Base-by-base conservation (phyloP, 1,140 invertebrate species). In the Drosophila neocordata region DNA sequence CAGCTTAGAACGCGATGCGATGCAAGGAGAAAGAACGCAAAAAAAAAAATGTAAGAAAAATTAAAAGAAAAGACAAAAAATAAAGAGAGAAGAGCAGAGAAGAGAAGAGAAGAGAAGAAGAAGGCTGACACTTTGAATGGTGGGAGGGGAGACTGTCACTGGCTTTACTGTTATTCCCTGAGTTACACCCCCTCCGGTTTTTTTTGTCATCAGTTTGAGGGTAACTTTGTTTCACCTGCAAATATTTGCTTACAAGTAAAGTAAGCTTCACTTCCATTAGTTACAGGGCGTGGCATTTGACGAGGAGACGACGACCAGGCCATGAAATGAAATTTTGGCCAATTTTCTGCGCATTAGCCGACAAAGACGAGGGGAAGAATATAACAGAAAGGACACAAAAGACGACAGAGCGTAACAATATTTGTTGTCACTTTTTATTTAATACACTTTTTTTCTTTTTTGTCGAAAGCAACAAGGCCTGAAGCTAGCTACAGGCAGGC, bases 211-310 rank as follows among this genome's bases (percentile, higher is more conserved):
- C 24, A 24, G 65, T 37, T n/a, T n/a, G 51, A 27, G 41, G 59
- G 66, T 69, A 79, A 82, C 83, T 83, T 88, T 88, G 83, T 88
- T 88, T 72, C 75, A 79, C 71, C 65, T 75, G 79, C 67, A 87
- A 87, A 87, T 87, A 87, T 87, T 87, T 87, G 82, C 83, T 69
- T 76, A 88, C 82, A 83, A 83, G 82, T 78, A 82, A 85, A 81
- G 81, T 82, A 87, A 88, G 82, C 83, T 88, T 82, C 74, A 64
- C 65, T 88, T 87, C 82, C 82, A 87, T 87, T 87, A 87, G 82
- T 76, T 87, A 65, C 75, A 53, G 35, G 59, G 58, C 71, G 64
- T 58, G 34, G 58, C 67, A 59, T 59, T 70, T 55, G 69, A 52
- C 71, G 44, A 34, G 51, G 61, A 44, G 63, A 38, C 35, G 8